Base-by-base conservation (phyloP, 2,888 invertebrate species). In the Boloria euphrosyne region DNA sequence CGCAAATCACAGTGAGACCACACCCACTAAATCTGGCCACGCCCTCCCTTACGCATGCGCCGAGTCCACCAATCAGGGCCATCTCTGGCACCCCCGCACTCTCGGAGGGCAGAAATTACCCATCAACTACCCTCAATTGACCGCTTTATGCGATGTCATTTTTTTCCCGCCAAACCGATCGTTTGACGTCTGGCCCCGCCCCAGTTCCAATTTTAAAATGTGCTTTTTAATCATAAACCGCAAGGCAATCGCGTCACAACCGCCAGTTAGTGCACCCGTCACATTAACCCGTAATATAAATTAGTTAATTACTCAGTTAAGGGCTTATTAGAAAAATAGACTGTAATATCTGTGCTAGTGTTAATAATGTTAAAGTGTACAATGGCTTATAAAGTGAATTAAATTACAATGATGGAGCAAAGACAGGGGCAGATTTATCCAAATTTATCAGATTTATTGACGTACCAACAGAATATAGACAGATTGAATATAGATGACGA, bases 1-100 rank as follows among this genome's bases (percentile, higher is more conserved):
- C 91, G 90, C 91, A 92, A 91, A 92, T 92, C 91, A 90, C 87
- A 77, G 86, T 80, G 72, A 81, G 80, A 87, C 87, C 89, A 89
- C 90, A 86, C 90, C 90, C 87, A 81, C 84, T 75, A 82, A 86
- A 86, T 83, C 82, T 80, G 82, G 81, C 82, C 79, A 80, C 90
- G 88, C 91, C 84, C 67, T 47, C 51, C 66, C 49, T 65, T 70
- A 73, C 89, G 88, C 91, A 87, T 85, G 90, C 90, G 91, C 81
- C 2, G 0, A 16, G 16, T 44, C 68, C 38, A 61, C 91, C 91
- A 91, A 92, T 90, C 80, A 75, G 51, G 72, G 22, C 66, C 73
- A 50, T 65, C 59, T 74, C 31, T 72, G 67, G 67, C 78, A 79
- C 81, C 84, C 86, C 81, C 68, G 67, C 70, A 38, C 44, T 54